phyloP scores from a whole-genome alignment of 2,113 vertebrate species.

The Hemichromis elongatus region DNA sequence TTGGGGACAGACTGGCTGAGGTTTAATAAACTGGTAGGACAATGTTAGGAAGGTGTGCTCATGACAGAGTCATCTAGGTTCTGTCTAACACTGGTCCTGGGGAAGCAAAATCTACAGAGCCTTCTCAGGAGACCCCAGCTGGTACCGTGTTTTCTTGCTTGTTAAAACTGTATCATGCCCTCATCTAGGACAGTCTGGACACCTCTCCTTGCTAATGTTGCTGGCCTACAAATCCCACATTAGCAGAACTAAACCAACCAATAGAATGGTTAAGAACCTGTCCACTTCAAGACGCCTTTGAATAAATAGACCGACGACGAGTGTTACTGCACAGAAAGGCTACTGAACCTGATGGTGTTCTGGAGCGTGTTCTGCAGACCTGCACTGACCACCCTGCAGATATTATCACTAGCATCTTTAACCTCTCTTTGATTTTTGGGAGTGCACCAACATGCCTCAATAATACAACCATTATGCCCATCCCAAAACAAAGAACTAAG shows the following conservation, averaged over 20 bases:
- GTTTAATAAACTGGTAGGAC: neutral
- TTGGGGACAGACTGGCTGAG: neutral
- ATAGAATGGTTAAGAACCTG: neutral
- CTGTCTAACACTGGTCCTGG: no score
- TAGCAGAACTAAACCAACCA: neutral
- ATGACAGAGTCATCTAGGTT: neutral
- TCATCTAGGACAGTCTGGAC: neutral
- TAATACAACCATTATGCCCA: neutral
- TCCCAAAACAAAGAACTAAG: neutral
- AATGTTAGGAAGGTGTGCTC: neutral
- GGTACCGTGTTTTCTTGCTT: no score
- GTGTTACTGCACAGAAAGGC: neutral
- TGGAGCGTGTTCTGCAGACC: neutral
- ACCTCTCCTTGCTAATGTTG: neutral
- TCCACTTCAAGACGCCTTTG: neutral
- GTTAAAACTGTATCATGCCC: no score
- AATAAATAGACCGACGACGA: neutral
- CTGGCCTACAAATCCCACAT: neutral
- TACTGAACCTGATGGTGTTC: neutral
- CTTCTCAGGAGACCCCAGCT: no score
- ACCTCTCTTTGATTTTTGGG: neutral
- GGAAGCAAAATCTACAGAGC: no score
- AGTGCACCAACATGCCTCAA: neutral
- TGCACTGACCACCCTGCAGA: neutral
- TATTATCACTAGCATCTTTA: neutral